phyloP scores from a whole-genome alignment of 35 echinoderm and acorn worm species.

The Amphiura filiformis region DNA sequence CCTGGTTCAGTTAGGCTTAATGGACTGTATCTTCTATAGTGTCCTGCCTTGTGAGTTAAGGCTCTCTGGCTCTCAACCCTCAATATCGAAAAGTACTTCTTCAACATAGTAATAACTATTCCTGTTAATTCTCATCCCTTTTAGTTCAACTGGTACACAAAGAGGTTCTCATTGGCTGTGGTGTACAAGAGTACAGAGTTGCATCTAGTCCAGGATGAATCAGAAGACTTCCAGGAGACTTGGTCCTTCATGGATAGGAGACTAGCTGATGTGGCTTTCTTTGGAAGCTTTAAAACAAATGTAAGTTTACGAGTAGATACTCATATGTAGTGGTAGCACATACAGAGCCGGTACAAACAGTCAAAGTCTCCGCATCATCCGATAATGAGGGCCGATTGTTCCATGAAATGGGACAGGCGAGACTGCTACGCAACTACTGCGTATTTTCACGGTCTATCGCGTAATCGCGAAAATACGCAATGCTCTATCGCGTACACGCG shows the following conservation, averaged over 20 bases:
- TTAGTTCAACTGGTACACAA: constrained; percentile 97
- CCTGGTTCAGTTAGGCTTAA: too few species aligned
- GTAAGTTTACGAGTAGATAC: constrained; percentile 34
- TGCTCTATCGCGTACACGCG: too few species aligned
- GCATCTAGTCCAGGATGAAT: constrained; percentile 78
- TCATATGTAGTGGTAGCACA: too few species aligned
- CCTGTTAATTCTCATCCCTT: too few species aligned
- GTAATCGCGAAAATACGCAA: too few species aligned
- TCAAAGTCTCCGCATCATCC: not conserved
- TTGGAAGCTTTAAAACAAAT: constrained; percentile 48
- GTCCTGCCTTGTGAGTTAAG: too few species aligned
- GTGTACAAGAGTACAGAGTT: constrained; percentile 94
- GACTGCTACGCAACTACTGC: not conserved
- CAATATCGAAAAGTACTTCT: too few species aligned
- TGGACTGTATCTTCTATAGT: too few species aligned
- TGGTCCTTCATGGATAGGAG: constrained; percentile 88
- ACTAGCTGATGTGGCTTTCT: constrained; percentile 64
- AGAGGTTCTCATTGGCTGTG: constrained; percentile 54
- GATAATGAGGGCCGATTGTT: not conserved
- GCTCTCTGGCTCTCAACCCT: too few species aligned
- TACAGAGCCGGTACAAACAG: too few species aligned
- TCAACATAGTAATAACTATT: too few species aligned
- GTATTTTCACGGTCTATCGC: not conserved
- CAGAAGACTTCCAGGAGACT: constrained; percentile 86
- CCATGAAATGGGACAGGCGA: not conserved